Base-by-base conservation (phyloP, 2,888 invertebrate species). In the Chelonus formosanus region DNA sequence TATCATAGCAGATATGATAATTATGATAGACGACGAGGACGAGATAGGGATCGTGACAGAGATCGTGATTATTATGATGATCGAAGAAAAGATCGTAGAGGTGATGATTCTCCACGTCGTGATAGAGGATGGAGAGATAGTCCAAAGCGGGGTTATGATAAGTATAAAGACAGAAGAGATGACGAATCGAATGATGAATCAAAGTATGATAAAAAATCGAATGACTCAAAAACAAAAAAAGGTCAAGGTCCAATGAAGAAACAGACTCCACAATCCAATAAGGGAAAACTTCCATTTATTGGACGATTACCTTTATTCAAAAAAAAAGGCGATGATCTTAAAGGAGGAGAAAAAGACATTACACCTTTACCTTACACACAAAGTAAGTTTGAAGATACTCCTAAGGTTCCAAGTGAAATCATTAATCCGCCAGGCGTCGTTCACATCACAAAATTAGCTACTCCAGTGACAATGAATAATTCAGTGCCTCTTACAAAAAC, bases 271-370 rank as follows among this genome's bases (percentile, higher is more conserved):
- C 81, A 79, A 3, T 80, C 82, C 57, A 73, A 72, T 0, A 89
- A 90, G 70, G 91, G 90, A 69, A 93, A 93, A 80, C 86, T 94
- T 79, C 94, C 94, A 0, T 94, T 94, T 75, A 94, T 94, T 71
- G 95, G 94, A 71, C 89, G 93, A 81, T 91, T 94, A 90, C 94
- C 94, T 0, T 88, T 94, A 7, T 92, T 92, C 77, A 92, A 91
- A 76, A 87, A 86, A 79, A 74, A 88, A 84, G 68, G 86, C 79
- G 71, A 85, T 74, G 76, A 86, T 78, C 78, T 80, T 4, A 83
- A 81, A 59, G 48, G 76, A 47, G 76, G 80, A 48, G 87, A 85
- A 32, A 87, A 87, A 67, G 87, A 88, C 61, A 85, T 85, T 36
- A 76, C 85, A 0, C 80, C 84, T 0, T 66, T 84, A 5, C 83